These are phyloP conservation scores for Corella eumyota DNA, from an alignment of 23 tunicate genomes.

Conservation along the genomic window DNA sequence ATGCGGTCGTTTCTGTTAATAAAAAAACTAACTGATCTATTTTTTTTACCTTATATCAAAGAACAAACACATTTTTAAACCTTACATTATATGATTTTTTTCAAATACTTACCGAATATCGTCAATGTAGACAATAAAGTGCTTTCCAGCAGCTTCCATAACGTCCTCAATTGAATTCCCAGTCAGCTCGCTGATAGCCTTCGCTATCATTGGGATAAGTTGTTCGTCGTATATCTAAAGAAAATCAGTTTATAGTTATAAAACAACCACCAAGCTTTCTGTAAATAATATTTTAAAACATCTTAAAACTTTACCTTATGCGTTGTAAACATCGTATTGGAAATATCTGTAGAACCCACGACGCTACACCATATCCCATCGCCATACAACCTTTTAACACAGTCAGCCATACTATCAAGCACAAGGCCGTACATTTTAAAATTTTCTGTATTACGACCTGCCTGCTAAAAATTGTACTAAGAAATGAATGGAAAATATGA, in stretches of 20 bases:
- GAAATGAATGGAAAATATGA: too few species aligned
- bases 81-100: not conserved
- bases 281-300: too few species aligned
- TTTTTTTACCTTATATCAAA: too few species aligned
- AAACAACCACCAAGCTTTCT: too few species aligned
- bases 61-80: not conserved
- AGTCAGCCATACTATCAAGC: slow-evolving; percentile 35
- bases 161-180: slow-evolving; percentile 12
- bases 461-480: too few species aligned
- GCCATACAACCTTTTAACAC: slow-evolving; percentile 21
- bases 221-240: slow-evolving; percentile 31
- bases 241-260: too few species aligned
- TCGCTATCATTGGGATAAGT: slow-evolving; percentile 36
- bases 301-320: slow-evolving; percentile 23
- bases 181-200: slow-evolving; percentile 15
- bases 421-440: slow-evolving; percentile 35
- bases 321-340: slow-evolving; percentile 29
- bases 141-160: slow-evolving; percentile 30
- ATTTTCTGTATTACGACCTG: too few species aligned
- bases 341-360: slow-evolving; percentile 29
- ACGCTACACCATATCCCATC: slow-evolving; percentile 31
- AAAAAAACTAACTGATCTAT: not conserved
- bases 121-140: slow-evolving; percentile 29
- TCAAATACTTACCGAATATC: slow-evolving; percentile 17
- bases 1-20: slow-evolving; percentile 30